These are phyloP conservation scores for Eriosoma lanigerum DNA, from an alignment of 1,140 invertebrate species.

Conservation along the genomic window DNA sequence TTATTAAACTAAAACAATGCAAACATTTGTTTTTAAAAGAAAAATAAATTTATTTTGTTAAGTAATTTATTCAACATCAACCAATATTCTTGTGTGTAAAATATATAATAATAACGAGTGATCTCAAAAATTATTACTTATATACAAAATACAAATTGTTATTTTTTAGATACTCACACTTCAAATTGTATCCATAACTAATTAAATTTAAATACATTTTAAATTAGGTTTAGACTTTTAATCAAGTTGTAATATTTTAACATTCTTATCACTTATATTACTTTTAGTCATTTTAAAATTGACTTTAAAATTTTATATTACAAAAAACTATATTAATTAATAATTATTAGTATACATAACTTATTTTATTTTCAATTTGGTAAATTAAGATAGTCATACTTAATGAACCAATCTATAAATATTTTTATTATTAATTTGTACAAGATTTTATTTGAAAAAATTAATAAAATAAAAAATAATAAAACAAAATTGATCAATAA, in stretches of 20 bases:
- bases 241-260: background rate
- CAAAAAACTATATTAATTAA: background rate
- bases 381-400: background rate
- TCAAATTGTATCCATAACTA: background rate
- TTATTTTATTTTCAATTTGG: background rate
- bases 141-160: too few relatives aligned
- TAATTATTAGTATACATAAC: background rate
- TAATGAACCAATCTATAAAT: background rate
- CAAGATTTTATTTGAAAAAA: too few relatives aligned
- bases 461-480: conserved; percentile 11
- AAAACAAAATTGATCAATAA: background rate
- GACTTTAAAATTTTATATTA: background rate
- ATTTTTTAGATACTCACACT: background rate
- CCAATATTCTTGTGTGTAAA: background rate
- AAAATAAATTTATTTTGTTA: background rate
- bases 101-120: background rate
- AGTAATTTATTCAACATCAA: background rate
- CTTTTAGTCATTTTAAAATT: background rate
- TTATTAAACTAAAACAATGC: too few relatives aligned
- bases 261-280: background rate
- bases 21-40: too few relatives aligned
- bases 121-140: background rate
- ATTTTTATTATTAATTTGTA: background rate
- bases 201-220: background rate
- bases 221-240: background rate